These are phyloP conservation scores for Petroica traversi DNA, from an alignment of 2,113 vertebrate species.

Conservation along the genomic window DNA sequence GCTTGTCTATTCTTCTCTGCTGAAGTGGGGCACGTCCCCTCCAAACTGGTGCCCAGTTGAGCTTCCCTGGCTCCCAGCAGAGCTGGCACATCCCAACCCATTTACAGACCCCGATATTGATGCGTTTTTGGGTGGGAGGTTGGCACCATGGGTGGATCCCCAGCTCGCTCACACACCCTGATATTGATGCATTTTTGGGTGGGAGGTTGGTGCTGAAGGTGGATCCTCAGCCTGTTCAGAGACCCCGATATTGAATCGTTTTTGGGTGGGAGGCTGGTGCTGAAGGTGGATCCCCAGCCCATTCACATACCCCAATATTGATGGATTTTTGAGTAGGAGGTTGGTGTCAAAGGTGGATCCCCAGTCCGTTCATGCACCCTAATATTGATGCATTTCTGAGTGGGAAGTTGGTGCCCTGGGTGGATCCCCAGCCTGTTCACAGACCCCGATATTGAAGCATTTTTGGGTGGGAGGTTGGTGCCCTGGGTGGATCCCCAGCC, in stretches of 20 bases:
- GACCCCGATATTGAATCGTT: not conserved
- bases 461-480: not conserved
- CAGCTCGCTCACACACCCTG: not conserved
- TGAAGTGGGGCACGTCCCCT: not conserved
- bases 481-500: not conserved
- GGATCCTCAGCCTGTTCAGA: too few relatives aligned
- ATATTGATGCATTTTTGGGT: not conserved
- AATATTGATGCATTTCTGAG: not conserved
- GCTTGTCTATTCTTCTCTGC: not conserved
- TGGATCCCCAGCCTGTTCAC: not conserved
- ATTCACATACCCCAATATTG: not conserved
- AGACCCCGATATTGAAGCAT: not conserved
- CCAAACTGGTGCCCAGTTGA: not conserved
- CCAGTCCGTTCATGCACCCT: too few relatives aligned
- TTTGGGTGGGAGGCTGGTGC: not conserved
- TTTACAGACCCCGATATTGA: not conserved
- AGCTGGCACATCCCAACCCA: not conserved
- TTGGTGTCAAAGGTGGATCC: not conserved
- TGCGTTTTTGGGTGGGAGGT: not conserved
- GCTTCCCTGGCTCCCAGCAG: not conserved
- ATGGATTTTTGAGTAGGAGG: not conserved
- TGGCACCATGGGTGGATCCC: not conserved
- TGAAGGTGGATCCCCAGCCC: accelerated
- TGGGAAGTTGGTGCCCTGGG: not conserved
- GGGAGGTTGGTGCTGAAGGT: not conserved